Percentiles rank a stretch among this genome's conserved stretches.
These are phyloP conservation scores for Drosophila parvula DNA, from an alignment of 1,140 invertebrate species.

Conservation along the genomic window DNA sequence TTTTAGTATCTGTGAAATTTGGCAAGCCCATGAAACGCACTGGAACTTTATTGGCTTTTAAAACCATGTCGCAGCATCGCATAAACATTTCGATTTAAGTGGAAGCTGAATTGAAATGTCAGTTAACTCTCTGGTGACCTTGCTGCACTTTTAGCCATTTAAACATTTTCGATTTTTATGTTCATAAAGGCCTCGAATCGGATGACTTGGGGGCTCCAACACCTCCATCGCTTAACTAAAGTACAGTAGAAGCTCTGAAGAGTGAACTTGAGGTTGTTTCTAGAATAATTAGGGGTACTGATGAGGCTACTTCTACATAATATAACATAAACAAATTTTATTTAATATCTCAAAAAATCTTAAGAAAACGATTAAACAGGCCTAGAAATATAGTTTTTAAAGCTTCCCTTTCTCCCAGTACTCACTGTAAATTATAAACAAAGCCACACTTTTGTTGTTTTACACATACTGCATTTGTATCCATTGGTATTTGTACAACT, in stretches of 20 bases:
- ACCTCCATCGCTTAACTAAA: slow-evolving; percentile 14
- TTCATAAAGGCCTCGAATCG: slow-evolving; percentile 26
- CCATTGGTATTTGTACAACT: slow-evolving; percentile 11
- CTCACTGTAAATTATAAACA: slow-evolving; percentile 24
- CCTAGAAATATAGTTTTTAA: background rate
- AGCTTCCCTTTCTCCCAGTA: background rate
- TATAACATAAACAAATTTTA: too few relatives aligned
- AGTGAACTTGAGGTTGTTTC: background rate
- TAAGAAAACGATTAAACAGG: background rate
- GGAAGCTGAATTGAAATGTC: slow-evolving; percentile 30
- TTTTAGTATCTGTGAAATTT: slow-evolving; percentile 20
- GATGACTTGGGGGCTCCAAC: slow-evolving; percentile 4
- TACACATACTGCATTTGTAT: slow-evolving; percentile 3
- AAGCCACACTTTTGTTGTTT: slow-evolving; percentile 37
- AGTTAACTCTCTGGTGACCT: slow-evolving; percentile 29
- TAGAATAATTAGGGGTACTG: background rate
- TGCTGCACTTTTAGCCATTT: slow-evolving; percentile 46
- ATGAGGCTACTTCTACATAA: too few relatives aligned
- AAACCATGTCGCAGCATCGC: slow-evolving; percentile 2
- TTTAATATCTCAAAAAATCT: background rate
- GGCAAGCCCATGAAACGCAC: background rate
- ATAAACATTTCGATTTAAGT: slow-evolving; percentile 17
- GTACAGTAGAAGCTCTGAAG: background rate
- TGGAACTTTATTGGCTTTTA: slow-evolving; percentile 1
- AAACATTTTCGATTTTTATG: slow-evolving; percentile 38